A percentile compares a stretch with the other conserved stretches of the same genome.
Conservation (phyloP, 2,797 vertebrate genomes). For the Bovichtus diacanthus region DNA sequence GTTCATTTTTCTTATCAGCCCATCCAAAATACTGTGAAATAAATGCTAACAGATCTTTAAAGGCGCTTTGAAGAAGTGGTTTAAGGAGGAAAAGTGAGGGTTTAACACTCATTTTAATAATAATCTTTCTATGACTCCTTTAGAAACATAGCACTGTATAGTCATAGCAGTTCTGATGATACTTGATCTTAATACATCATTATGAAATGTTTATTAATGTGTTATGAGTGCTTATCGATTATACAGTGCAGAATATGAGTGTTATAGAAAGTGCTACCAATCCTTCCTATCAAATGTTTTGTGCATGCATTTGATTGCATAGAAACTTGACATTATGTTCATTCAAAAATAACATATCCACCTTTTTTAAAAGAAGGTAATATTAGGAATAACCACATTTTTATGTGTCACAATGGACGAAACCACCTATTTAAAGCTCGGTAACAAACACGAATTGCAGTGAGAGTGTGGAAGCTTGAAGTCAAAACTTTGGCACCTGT, state of each 20-base stretch:
- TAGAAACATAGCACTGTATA: no score
- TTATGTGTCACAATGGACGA: not conserved
- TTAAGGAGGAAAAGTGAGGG: not conserved
- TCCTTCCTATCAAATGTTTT: no score
- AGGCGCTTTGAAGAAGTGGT: not conserved
- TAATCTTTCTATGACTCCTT: no score
- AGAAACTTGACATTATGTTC: not conserved
- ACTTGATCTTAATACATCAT: no score
- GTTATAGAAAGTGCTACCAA: no score
- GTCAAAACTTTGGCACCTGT: not conserved
- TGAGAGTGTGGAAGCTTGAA: not conserved
- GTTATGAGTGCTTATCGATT: no score
- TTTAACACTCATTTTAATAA: no score
- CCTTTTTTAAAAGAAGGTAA: not conserved
- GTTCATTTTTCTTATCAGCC: not conserved
- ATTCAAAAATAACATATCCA: not conserved
- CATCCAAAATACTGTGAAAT: not conserved
- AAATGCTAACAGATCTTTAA: not conserved
- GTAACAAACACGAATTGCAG: no score
- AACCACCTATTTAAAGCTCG: not conserved
- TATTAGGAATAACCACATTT: not conserved
- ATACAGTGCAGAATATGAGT: no score
- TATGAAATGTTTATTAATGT: no score
- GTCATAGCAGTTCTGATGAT: no score
- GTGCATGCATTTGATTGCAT: no score